Base-by-base conservation (phyloP, 2,888 invertebrate genomes). In the Liodrosophila aerea region DNA sequence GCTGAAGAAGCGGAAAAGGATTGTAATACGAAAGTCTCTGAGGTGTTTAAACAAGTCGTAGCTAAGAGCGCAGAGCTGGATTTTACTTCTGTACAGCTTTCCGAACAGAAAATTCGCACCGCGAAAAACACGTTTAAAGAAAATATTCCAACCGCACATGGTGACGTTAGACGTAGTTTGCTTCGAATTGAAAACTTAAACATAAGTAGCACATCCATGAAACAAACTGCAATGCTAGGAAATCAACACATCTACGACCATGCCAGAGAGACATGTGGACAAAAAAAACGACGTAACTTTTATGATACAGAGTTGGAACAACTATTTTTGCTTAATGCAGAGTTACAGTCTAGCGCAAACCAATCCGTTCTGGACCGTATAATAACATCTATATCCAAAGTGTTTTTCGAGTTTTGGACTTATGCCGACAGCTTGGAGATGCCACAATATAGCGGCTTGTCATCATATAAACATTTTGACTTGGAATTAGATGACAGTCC, bases 321-420 rank as follows among this genome's bases (percentile, higher is more conserved):
- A 4, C 50, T 89, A 22, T 77, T 88, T 37, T 76, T 84, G 1
- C 68, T 75, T 9, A 60, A 87, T 31, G 78, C 88, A 0, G 84
- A 88, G 47, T 36, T 88, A 9, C 78, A 70, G 22, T 40, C 37
- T 2, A 50, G 12, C 11, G 37, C 16, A 1, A 4, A 47, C 39
- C 18, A 63, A 18, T 4, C 9, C 1, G 40, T 47, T 4, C 29
- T 45, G 13, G 33, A 11, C 3, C 45, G 49, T n/a, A 18, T 84
- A 11, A 39, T 73, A 8, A 31, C 12, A 4, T 88, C 89, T 0
- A 80, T 74, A 0, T 64, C 83, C 12, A 82, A 75, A 66, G 88
- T 88, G 0, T 71, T 89, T 30, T 58, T 75, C 0, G 89, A 89
- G 47, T 88, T 89, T 46, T 87, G 86, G 83, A 74, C 85, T 0